Evolutionary conservation across 2,888 invertebrate genomes (phyloP).

Genomic region (Caenorhabditis sinica): DNA sequence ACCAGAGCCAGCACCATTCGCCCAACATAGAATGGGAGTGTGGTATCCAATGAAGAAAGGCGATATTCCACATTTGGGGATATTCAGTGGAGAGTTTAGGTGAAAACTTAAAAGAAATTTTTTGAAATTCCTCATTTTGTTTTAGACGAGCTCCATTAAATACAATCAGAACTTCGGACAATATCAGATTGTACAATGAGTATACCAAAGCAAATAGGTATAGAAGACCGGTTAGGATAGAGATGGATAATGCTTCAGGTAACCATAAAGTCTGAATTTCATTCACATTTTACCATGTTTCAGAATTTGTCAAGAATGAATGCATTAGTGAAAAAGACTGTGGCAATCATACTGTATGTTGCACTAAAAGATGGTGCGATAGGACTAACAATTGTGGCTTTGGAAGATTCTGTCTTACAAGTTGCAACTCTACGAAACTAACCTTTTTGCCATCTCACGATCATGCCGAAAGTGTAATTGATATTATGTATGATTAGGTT

Average conservation of each 20-base stretch:
- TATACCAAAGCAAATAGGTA: conserved; percentile 73
- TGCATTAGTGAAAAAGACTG: conserved; percentile 65
- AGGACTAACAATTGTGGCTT: conserved; percentile 69
- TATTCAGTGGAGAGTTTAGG: conserved; percentile 65
- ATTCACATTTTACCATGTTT: neutral
- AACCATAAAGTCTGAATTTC: neutral
- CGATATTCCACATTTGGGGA: conserved; percentile 65
- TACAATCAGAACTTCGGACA: conserved; percentile 20
- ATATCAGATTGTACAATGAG: conserved; percentile 61
- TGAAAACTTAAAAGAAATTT: neutral
- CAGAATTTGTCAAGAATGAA: conserved; percentile 70
- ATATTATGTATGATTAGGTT: conserved; percentile 67
- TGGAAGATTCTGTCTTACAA: conserved; percentile 68
- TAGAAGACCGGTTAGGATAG: conserved; percentile 72
- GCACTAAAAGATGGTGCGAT: conserved; percentile 77
- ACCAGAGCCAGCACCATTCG: conserved; percentile 55
- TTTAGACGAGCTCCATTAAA: conserved; percentile 48
- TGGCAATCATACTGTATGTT: conserved; percentile 71
- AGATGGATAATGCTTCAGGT: conserved; percentile 71
- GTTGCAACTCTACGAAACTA: conserved; percentile 57
- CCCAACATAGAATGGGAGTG: conserved; percentile 51
- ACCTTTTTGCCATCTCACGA: conserved; percentile 56
- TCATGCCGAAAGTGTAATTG: conserved; percentile 64
- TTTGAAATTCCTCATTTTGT: no score
- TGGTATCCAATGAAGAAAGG: conserved; percentile 71